A percentile compares a stretch with the other conserved stretches of the same genome.
Conservation (phyloP, 1,140 invertebrate genomes). For the Drosophila oshimai region DNA sequence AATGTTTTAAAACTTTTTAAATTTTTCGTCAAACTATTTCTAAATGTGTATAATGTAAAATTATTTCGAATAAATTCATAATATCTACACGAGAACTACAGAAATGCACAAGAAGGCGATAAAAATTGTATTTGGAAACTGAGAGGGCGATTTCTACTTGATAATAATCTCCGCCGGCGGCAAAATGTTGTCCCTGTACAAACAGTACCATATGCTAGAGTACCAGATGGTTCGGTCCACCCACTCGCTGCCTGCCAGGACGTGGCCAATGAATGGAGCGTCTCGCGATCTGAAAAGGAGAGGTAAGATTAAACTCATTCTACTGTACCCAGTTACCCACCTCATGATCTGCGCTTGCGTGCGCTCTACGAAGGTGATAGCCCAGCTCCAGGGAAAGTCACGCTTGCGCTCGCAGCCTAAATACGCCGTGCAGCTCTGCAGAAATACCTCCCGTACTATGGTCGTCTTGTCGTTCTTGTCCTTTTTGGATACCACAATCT, state of each 20-base stretch:
- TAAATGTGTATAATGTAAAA: not conserved
- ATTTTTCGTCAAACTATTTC: not conserved
- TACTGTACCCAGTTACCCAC: slow-evolving; percentile 82
- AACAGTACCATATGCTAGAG: slow-evolving; percentile 88
- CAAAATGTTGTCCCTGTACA: slow-evolving; percentile 85
- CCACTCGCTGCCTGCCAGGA: slow-evolving; percentile 88
- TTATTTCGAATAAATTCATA: slow-evolving; percentile 20
- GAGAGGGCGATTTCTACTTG: slow-evolving; percentile 58
- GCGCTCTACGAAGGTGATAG: slow-evolving; percentile 89
- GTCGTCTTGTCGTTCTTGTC: slow-evolving; percentile 79
- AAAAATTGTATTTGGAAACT: slow-evolving; percentile 1
- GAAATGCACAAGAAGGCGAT: not conserved
- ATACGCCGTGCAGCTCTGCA: slow-evolving; percentile 84
- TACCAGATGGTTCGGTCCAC: slow-evolving; percentile 90
- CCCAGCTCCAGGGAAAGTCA: slow-evolving; percentile 90
- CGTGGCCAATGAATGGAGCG: slow-evolving; percentile 90
- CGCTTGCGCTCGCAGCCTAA: slow-evolving; percentile 91
- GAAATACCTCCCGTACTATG: slow-evolving; percentile 74
- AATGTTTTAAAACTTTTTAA: not conserved
- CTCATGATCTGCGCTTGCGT: slow-evolving; percentile 86
- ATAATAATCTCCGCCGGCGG: slow-evolving; percentile 84
- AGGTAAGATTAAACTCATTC: too few species aligned
- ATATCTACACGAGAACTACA: slow-evolving; percentile 28
- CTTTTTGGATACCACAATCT: slow-evolving; percentile 90
- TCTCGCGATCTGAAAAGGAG: slow-evolving; percentile 86